Base-by-base conservation (phyloP, 64 coral and sea anemone genomes). In the Platygyra sinensis region DNA sequence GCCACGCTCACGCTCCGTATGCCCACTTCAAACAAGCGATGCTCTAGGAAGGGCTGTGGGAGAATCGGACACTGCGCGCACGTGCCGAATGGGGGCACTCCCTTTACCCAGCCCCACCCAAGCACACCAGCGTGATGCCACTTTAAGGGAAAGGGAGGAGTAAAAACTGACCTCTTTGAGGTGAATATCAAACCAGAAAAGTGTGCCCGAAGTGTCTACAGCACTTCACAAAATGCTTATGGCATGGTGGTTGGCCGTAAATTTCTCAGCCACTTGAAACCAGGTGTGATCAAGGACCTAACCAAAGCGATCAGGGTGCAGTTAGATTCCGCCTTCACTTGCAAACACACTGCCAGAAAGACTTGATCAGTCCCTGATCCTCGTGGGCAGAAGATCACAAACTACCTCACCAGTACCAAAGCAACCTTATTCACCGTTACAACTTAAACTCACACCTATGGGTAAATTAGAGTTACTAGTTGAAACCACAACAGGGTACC, bases 401-500 rank as follows among this genome's bases (percentile, higher is more conserved):
- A 77, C 50, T 88, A 49, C 74, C 73, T 76, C 39, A 64, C 57
- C 20, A 73, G 54, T 39, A 67, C 60, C 27, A 83, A 61, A 64
- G 80, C 60, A 15, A 62, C 76, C 82, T 86, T 77, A 32, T 77
- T 77, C 75, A 77, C 75, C 12, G 72, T 52, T 46, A 52, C 24
- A 86, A 72, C 62, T 86, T 71, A 67, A 86, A 72, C 62, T 86
- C 25, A 86, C 12, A 72, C 30, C 82, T 27, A 13, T 72, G 32
- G 82, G 82, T 27, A 86, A 72, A 49, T 28, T 72, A 50, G 82
- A 86, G 64, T 60, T 71, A 27, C 42, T 89, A 49, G 74, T 76
- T 89, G 76, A 89, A 80, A 89, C 76, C 57, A 61, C 52, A 76
- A 76, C 86, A 77, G 72, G 86, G 61, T 77, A 88, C 86, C 72